Base-by-base conservation (phyloP, 2,113 vertebrate species). In the Falcunculus frontatus region DNA sequence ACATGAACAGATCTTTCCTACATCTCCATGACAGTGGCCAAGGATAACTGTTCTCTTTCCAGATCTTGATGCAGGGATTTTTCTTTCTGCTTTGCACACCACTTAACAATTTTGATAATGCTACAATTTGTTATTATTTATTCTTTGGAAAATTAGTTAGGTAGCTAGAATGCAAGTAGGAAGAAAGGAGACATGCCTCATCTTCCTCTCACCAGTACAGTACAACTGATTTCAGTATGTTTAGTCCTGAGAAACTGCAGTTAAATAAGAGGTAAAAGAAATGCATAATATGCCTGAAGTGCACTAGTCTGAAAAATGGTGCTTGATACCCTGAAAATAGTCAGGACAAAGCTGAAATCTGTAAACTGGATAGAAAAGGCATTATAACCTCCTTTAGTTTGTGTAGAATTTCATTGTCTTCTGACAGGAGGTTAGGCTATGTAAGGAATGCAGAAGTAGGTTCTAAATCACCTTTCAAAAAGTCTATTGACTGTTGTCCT, bases 381-480 rank as follows among this genome's bases (percentile, higher is more conserved):
- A 50, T 20, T 81, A 9, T 65, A 47, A 44, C 8, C 41, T 89
- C 35, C 33, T 89, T 56, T 53, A 76, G 12, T 70, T 84, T 79
- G n/a, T 59, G 22, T 41, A 86, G 50, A 59, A 27, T 50, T 76
- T 67, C 5, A 29, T 46, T 75, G 67, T 29, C 16, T 72, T 88
- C 64, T 75, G 67, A 64, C 33, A 25, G 47, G 41, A 87, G 32
- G 33, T 79, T 64, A 80, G 23, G 3, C 25, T 87, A 6, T 42
- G 25, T 44, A 82, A 83, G 39, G n/a, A 92, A 86, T 78, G 17
- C 14, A 82, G 44, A 55, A 93, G 26, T 41, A 52, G 32, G 26
- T 42, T 92, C 29, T 92, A 81, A 93, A 88, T 90, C 53, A 91
- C 46, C 57, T 95, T 95, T 89, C 68, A 52, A 53, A 91, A 87